Base-by-base conservation (phyloP, 2,888 invertebrate species). In the Dynastes tityus region DNA sequence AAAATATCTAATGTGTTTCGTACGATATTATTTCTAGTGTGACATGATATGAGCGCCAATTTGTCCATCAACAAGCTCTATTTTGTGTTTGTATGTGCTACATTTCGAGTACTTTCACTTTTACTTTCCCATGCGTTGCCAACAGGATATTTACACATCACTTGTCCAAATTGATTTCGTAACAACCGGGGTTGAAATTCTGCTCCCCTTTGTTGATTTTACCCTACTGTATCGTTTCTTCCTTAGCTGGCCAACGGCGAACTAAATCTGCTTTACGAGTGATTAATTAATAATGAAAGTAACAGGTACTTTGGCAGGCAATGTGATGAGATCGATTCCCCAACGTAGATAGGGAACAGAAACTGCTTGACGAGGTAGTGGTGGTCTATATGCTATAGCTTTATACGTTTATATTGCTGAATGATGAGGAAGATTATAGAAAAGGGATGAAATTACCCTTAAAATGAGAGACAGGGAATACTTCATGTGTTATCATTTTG, bases 201-300 rank as follows among this genome's bases (percentile, higher is more conserved):
- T 37, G 55, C 32, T 64, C 37, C 22, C 37, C 37, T 40, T 40
- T 64, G 64, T 64, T 37, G 49, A 9, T 37, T 68, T 13, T 68
- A 58, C 55, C 51, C 51, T 68, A 16, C 51, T 51, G 27, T 68
- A 51, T 27, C 68, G 45, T 16, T 51, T 27, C 16, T 51, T 51
- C 51, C 51, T 13, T 37, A 64, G 70, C 2, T 53, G 29, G 32
- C 53, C 53, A 55, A 27, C 49, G 51, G 29, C 49, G 51, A 70
- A 70, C 22, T 68, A 68, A 68, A 70, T 70, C 70, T 70, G 70
- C 70, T 70, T 32, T 32, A 32, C 16, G 32, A 53, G 70, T 53
- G 53, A 32, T 53, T 32, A 70, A 70, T 70, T 70, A 70, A 70
- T 70, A 70, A 70, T 70, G 53, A 32, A 70, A 32, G 53, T 70